Conservation (phyloP, 2,888 invertebrate species). For the Drosophila formosana region DNA sequence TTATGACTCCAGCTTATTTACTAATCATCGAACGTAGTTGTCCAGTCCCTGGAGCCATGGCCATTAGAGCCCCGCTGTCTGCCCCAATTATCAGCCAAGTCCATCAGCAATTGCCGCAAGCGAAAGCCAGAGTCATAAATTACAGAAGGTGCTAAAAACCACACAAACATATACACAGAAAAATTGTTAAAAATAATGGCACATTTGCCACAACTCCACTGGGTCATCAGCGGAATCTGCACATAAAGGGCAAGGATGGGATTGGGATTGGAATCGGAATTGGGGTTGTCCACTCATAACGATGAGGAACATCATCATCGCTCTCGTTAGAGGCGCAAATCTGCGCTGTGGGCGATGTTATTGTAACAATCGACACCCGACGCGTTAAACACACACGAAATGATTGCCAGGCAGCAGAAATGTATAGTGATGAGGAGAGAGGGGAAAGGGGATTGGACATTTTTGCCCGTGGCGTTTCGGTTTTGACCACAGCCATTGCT, state of each 20-base stretch:
- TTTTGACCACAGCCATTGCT: slow-evolving; percentile 65
- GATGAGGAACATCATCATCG: slow-evolving; percentile 28
- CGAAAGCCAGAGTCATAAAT: slow-evolving; percentile 61
- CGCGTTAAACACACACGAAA: slow-evolving; percentile 69
- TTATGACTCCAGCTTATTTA: slow-evolving; percentile 1
- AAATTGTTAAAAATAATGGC: slow-evolving; percentile 70
- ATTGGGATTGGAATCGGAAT: slow-evolving; percentile 19
- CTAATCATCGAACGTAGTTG: slow-evolving; percentile 20
- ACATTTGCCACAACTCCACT: slow-evolving; percentile 52
- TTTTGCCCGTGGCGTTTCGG: slow-evolving; percentile 69
- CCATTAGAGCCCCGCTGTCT: slow-evolving; percentile 9
- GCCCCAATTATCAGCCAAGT: slow-evolving; percentile 56
- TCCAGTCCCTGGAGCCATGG: background rate
- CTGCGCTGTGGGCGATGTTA: slow-evolving; percentile 77
- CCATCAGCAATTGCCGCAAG: slow-evolving; percentile 46
- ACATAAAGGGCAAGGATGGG: slow-evolving; percentile 38
- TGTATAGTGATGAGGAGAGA: background rate
- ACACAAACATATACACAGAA: slow-evolving; percentile 38
- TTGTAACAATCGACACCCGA: slow-evolving; percentile 80
- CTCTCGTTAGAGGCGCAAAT: slow-evolving; percentile 76
- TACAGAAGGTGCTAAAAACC: slow-evolving; percentile 75
- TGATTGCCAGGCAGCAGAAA: slow-evolving; percentile 48
- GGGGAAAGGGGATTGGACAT: slow-evolving; percentile 12
- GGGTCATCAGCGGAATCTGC: slow-evolving; percentile 47
- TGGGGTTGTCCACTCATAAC: slow-evolving; percentile 34